Evolutionary conservation across 2,888 invertebrate species (phyloP), one percentile per base, ranked within the genome.

Genomic region (Clitarchus hookeri): DNA sequence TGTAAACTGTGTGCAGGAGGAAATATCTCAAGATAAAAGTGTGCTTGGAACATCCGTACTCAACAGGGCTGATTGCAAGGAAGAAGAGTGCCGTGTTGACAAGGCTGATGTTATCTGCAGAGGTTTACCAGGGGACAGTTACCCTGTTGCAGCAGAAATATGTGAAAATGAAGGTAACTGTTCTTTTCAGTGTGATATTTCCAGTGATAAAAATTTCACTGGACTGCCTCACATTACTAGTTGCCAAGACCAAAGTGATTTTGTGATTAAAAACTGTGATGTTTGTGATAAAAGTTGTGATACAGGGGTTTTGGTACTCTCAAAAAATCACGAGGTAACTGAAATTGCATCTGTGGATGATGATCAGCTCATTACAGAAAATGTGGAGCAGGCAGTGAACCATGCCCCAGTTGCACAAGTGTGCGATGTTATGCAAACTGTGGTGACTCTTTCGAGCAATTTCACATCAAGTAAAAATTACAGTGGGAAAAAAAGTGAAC

Each of bases 141-240:
- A 16, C 16, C 6, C 11, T 48, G 48, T 48, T 48, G 8, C 48
- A 65, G n/a, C 65, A 65, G n/a, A 8, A 23, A 16, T 65, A 65
- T 6, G 16, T 9, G n/a, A 19, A 8, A 19, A 1, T 65, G 65
- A 65, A 19, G 65, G 65, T 65, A 8, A 65, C 65, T 11, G 11
- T 65, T 23, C 65, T 65, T 36, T 36, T 36, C 36, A 36, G 36
- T 36, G 36, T 36, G 36, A 36, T 36, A 1, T 36, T 13, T 26
- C 44, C 82, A 27, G 82, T 36, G 44, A 36, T 23, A 82, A 82
- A n/a, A 27, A 26, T 8, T 6, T 13, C 19, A 82, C 89, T 89
- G 26, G 91, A 91, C 79, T 87, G n/a, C 90, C 90, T 23, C 16
- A 48, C 16, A 16, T 13, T 48, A 48, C 48, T 48, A 16, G 16